Base-by-base conservation (phyloP, 2,888 invertebrate species). In the Caenorhabditis sulstoni region DNA sequence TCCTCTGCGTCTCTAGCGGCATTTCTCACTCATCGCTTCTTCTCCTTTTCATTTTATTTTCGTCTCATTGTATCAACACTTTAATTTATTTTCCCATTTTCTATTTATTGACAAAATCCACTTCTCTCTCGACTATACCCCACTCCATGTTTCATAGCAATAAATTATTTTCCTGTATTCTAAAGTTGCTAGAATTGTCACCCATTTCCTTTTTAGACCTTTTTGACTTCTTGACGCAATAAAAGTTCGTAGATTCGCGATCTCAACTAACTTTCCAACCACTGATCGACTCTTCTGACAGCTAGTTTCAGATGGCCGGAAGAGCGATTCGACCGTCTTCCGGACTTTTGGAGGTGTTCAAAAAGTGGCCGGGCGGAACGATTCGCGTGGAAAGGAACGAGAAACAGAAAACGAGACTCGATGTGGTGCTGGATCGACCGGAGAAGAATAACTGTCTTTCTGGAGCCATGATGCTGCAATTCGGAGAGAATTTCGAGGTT, bases 391-490 rank as follows among this genome's bases (percentile, higher is more conserved):
- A 62, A 18, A 62, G 22, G 20, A 73, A 78, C 55, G 50, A 49
- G 7, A 52, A 50, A 14, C 14, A 50, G 49, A 50, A 49, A 16
- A 44, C 39, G 8, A 53, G 79, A 76, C 52, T 76, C 8, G 75
- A 80, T 39, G 41, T 83, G 11, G 53, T 81, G 44, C 61, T 83
- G 18, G 73, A 83, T 18, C 62, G 83, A 22, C 81, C 81, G 9
- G 83, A 83, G 11, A 83, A 83, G 39, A 79, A 81, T 35, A 84
- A 84, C 29, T 82, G 81, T 47, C 62, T 84, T 1, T 79, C 79
- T 16, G 84, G 84, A 35, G 58, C 65, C 9, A 84, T 84, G 84
- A 81, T 82, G 79, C 3, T 57, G 11, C 57, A 81, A 29, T 67
- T 84, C 35, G 79, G 79, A 44, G 18, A 76, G 44, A 50, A 65